Evolutionary conservation across 2,888 invertebrate species (phyloP).

Genomic region (Busseola fusca): DNA sequence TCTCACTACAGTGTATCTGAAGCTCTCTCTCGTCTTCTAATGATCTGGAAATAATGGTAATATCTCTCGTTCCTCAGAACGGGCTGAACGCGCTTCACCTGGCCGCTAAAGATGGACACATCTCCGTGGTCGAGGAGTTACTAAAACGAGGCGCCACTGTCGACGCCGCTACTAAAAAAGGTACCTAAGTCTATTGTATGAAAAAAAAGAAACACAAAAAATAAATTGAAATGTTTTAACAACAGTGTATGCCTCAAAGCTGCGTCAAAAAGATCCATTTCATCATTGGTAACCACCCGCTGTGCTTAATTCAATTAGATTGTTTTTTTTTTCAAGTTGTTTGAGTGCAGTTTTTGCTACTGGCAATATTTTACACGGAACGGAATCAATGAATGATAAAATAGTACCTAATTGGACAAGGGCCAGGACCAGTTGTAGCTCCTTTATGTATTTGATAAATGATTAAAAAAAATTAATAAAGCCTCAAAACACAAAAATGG

Average conservation of each 20-base stretch:
- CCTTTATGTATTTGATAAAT: no score
- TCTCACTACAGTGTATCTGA: no score
- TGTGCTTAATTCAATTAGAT: constrained; percentile 5
- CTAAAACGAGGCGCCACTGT: constrained; percentile 97
- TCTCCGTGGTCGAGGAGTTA: constrained; percentile 97
- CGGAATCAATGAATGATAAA: background rate
- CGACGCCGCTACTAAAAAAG: constrained; percentile 99
- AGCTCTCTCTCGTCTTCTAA: background rate
- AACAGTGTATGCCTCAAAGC: background rate
- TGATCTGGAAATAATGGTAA: background rate
- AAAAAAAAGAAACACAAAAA: background rate
- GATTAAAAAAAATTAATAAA: background rate
- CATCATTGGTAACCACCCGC: background rate
- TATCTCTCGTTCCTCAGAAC: constrained; percentile 90
- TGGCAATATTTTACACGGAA: no score
- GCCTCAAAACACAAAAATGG: no score
- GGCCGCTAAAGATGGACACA: constrained; percentile 99
- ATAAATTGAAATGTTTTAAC: background rate
- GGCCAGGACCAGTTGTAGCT: no score
- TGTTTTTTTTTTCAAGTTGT: background rate
- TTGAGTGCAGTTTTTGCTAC: background rate
- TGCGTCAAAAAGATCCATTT: background rate
- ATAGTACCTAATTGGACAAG: background rate
- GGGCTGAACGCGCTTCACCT: constrained; percentile 99
- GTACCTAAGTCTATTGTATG: constrained; percentile 75